Conservation (phyloP, 1,140 invertebrate species). For the Coelopa frigida region DNA sequence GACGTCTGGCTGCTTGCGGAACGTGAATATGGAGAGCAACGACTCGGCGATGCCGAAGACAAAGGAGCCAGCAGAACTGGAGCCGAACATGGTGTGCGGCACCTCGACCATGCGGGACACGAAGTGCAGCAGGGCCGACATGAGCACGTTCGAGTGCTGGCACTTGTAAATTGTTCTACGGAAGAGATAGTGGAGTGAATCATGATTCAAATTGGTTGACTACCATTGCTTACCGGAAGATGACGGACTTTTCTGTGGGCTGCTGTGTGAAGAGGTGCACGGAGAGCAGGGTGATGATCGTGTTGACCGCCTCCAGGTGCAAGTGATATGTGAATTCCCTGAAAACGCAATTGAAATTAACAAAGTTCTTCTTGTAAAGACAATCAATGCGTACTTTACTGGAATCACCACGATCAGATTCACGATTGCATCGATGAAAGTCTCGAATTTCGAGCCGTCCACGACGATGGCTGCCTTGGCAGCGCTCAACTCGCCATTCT, state of each 20-base stretch:
- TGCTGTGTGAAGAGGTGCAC: constrained; percentile 76
- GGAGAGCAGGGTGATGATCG: constrained; percentile 76
- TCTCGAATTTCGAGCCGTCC: constrained; percentile 41
- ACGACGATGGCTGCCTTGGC: constrained; percentile 25
- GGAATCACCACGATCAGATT: constrained; percentile 43
- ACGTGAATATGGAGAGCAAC: constrained; percentile 64
- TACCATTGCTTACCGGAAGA: constrained; percentile 21
- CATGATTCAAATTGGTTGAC: neutral
- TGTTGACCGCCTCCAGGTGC: constrained; percentile 83
- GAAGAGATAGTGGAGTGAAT: constrained; percentile 15
- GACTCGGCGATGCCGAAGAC: constrained; percentile 69
- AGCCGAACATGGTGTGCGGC: constrained; percentile 59
- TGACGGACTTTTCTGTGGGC: constrained; percentile 39
- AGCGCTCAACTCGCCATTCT: constrained; percentile 14
- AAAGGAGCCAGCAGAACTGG: constrained; percentile 65
- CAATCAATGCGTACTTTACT: constrained; percentile 24
- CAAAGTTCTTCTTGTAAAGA: constrained; percentile 7
- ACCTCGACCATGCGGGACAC: constrained; percentile 68
- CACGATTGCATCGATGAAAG: constrained; percentile 41
- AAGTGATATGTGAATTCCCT: constrained; percentile 84
- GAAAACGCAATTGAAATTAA: constrained; percentile 33
- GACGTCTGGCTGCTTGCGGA: constrained; percentile 45
- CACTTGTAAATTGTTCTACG: constrained; percentile 68
- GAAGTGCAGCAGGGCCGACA: constrained; percentile 70
- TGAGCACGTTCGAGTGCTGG: constrained; percentile 56